A percentile compares a stretch with the other conserved stretches of the same genome.
These are phyloP conservation scores for Pocillopora meandrina DNA, from an alignment of 92 coral and sea anemone species.

Conservation along the genomic window DNA sequence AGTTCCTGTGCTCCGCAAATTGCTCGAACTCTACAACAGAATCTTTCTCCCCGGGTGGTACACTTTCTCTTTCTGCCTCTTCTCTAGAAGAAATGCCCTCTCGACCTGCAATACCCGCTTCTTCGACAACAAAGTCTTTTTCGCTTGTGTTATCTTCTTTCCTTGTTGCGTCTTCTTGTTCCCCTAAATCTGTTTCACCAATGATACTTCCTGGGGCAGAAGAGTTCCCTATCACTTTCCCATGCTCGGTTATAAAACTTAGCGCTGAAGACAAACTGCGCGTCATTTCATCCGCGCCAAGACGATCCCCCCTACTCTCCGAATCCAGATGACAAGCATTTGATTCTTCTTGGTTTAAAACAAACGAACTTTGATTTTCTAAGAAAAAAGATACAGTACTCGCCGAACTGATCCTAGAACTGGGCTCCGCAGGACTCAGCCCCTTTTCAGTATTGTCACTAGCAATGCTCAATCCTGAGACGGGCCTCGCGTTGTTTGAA, in stretches of 20 bases:
- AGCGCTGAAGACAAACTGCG: slow-evolving; percentile 32
- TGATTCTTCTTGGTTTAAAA: background rate
- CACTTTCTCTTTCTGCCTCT: background rate
- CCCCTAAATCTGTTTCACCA: background rate
- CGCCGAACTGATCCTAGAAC: slow-evolving; percentile 26
- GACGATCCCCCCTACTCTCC: background rate
- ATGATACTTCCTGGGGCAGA: background rate
- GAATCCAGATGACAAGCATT: background rate
- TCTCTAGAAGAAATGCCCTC: background rate
- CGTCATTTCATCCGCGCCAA: slow-evolving; percentile 31
- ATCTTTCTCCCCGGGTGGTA: background rate
- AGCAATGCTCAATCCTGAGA: slow-evolving; percentile 50
- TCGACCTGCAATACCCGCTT: background rate
- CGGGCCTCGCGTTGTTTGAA: slow-evolving; percentile 33
- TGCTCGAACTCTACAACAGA: background rate
- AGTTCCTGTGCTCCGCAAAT: background rate
- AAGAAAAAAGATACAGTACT: slow-evolving; percentile 3
- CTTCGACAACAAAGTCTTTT: background rate
- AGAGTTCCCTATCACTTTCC: slow-evolving; percentile 14
- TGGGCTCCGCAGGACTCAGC: background rate
- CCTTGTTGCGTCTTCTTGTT: background rate
- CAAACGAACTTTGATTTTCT: slow-evolving; percentile 12
- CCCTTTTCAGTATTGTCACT: slow-evolving; percentile 31
- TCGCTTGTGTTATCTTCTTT: background rate
- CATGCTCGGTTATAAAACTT: slow-evolving; percentile 29